A percentile compares a stretch with the other conserved stretches of the same genome.
Conservation (phyloP, 2,797 vertebrate species). For the Remorina albescens region DNA sequence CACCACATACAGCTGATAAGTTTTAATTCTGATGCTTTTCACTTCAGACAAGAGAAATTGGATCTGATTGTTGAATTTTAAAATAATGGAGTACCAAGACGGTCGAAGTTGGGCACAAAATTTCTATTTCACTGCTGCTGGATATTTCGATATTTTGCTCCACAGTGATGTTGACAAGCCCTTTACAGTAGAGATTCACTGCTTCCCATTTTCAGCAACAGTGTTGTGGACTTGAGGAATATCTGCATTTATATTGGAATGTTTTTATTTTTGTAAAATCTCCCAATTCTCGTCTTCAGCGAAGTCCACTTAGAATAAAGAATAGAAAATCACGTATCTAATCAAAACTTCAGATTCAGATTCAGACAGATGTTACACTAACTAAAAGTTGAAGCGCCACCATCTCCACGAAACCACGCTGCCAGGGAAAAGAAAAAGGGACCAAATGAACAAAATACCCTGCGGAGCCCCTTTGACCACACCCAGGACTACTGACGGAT, state of each 20-base stretch:
- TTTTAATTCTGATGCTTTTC: slow-evolving; percentile 10
- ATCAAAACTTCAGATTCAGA: not conserved
- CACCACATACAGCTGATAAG: slow-evolving; percentile 9
- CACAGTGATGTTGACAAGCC: not conserved
- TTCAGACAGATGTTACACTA: too few species aligned
- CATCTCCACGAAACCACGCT: not conserved
- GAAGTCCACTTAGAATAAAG: not conserved
- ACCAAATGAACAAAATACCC: not conserved
- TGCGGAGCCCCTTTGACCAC: not conserved
- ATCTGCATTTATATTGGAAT: not conserved
- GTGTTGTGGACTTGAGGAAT: not conserved
- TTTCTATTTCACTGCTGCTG: too few species aligned
- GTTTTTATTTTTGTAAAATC: not conserved
- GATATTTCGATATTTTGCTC: not conserved
- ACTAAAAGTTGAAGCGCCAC: too few species aligned
- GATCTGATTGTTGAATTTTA: not conserved
- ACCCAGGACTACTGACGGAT: too few species aligned
- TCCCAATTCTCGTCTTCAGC: not conserved
- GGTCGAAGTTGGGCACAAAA: too few species aligned
- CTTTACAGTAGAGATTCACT: not conserved
- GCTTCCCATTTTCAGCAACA: not conserved
- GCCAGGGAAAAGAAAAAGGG: not conserved
- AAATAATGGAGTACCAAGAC: not conserved
- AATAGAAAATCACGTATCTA: not conserved
- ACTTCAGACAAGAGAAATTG: not conserved